Evolutionary conservation across 1,140 invertebrate genomes (phyloP), one percentile per base, ranked within the genome.

Genomic region (Drosophila fuyamai): DNA sequence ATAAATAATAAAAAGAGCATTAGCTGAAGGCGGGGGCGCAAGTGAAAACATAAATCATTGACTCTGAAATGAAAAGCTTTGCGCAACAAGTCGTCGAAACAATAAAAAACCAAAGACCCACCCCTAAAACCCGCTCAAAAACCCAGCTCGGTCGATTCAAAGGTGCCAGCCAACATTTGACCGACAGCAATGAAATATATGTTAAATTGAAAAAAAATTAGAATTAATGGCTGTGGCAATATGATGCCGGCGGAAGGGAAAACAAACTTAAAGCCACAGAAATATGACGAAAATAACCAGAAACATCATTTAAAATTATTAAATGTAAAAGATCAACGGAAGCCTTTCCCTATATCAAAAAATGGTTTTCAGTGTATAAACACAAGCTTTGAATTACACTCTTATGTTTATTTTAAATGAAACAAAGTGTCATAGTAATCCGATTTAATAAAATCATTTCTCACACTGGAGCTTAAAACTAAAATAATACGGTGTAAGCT

Each of bases 81-180:
- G 83, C 76, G 83, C 83, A 86, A 86, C 83, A 86, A 88, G 83
- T 86, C 84, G 76, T 79, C 53, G 76, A 88, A 86, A 86, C 83
- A 86, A 86, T 86, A 86, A 88, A 84, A 86, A 76, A 50, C 60
- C 44, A 36, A 41, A 18, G 14, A 29, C 35, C 66, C 41, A 40
- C 36, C 50, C 53, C n/a, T 5, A 10, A 55, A 53, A 41, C 14
- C 50, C 23, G 27, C 18, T 38, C 46, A n/a, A 32, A 18, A 38
- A 56, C 40, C 43, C 43, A 32, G 46, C 41, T 36, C 36, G 4
- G 46, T 40, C 8, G 61, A 44, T 51, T 35, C 32, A 60, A 75
- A 88, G 79, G 68, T 79, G 53, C 40, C 63, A 47, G 36, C 48
- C 18, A 65, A 46, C 74, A 51, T 77, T 82, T 86, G 82, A 88